Conservation (phyloP, 2,888 invertebrate genomes). For the Dimorphilus gyrociliatus region DNA sequence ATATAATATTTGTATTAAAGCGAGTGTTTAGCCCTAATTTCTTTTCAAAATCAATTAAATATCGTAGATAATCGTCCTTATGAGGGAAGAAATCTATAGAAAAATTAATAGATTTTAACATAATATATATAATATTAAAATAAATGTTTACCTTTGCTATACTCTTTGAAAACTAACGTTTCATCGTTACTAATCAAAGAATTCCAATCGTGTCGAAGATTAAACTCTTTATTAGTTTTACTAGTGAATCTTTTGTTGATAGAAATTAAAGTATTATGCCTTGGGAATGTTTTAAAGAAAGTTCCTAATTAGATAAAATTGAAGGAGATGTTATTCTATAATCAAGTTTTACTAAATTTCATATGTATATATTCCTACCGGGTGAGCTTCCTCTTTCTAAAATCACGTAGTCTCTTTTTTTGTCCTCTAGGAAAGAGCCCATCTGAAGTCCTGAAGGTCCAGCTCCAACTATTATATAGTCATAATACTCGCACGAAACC, state of each 20-base stretch:
- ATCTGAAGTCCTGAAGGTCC: constrained; percentile 39
- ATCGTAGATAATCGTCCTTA: constrained; percentile 24
- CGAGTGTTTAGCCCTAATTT: constrained; percentile 29
- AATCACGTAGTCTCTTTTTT: constrained; percentile 35
- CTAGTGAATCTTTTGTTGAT: constrained; percentile 38
- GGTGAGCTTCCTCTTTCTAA: too few relatives aligned
- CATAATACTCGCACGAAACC: too few relatives aligned
- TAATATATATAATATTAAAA: too few relatives aligned
- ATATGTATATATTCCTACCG: too few relatives aligned
- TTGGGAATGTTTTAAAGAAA: constrained; percentile 32
- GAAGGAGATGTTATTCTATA: too few relatives aligned
- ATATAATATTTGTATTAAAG: constrained; percentile 26
- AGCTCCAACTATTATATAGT: constrained; percentile 40
- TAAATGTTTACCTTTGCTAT: too few relatives aligned
- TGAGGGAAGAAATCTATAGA: constrained; percentile 26
- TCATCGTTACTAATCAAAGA: constrained; percentile 32
- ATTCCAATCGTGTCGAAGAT: constrained; percentile 39
- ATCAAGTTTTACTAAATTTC: too few relatives aligned
- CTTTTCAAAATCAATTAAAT: constrained; percentile 28
- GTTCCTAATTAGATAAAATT: too few relatives aligned
- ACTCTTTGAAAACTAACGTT: constrained; percentile 15
- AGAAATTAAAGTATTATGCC: constrained; percentile 37
- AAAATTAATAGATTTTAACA: too few relatives aligned
- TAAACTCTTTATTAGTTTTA: constrained; percentile 33
- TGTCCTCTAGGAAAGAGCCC: constrained; percentile 31